phyloP scores from a whole-genome alignment of 2,113 vertebrate genomes.

The Geococcyx californianus region DNA sequence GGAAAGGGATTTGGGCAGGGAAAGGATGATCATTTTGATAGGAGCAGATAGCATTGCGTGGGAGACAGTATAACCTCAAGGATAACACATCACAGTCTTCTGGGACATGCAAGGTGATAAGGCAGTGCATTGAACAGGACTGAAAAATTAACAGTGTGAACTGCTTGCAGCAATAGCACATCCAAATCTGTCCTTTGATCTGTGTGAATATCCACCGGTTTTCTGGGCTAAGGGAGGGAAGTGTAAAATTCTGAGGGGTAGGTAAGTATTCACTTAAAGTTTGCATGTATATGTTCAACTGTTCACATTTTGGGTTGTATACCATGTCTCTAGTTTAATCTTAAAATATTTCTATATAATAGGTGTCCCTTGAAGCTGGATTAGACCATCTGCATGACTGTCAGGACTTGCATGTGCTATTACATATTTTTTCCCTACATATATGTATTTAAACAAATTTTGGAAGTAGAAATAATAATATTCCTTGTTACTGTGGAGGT shows the following conservation, averaged over 20 bases:
- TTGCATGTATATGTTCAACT: background rate
- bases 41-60: background rate
- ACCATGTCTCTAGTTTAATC: background rate
- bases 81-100: background rate
- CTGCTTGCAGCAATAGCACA: background rate
- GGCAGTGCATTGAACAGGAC: background rate
- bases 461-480: background rate
- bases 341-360: background rate
- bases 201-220: background rate
- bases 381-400: background rate
- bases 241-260: background rate
- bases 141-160: background rate
- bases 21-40: background rate
- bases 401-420: background rate
- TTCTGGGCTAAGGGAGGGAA: background rate
- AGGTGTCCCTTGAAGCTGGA: background rate
- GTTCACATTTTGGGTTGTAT: background rate
- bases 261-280: background rate
- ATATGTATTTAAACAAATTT: background rate
- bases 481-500: background rate
- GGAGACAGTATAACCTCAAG: background rate
- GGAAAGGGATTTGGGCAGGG: background rate
- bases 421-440: background rate
- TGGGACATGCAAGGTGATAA: background rate
- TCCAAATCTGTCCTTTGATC: background rate